These are phyloP conservation scores for Saxidomus purpurata DNA, from an alignment of 1,140 invertebrate species.

Conservation along the genomic window DNA sequence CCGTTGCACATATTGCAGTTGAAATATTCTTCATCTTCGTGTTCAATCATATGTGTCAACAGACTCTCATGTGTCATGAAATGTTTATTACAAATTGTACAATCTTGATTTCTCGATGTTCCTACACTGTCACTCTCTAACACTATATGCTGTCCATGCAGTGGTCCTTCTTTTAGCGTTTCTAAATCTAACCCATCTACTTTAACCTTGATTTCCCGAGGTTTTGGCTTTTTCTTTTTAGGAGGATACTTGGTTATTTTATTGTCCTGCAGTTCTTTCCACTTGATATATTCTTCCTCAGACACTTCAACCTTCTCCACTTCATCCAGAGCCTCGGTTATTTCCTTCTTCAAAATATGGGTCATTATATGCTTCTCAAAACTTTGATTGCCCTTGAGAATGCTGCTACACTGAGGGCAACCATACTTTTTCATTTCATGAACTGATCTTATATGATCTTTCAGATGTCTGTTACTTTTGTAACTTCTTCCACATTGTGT, in stretches of 20 bases:
- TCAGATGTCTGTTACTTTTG: slow-evolving; percentile 44
- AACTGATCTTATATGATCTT: slow-evolving; percentile 46
- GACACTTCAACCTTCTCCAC: not conserved
- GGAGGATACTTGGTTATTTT: not conserved
- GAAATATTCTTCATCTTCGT: not conserved
- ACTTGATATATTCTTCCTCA: not conserved
- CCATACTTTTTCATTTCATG: slow-evolving; percentile 13
- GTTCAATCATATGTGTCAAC: slow-evolving; percentile 21
- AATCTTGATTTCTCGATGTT: slow-evolving; percentile 4
- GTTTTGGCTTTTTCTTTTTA: not conserved
- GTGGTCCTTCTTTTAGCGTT: not conserved
- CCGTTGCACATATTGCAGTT: slow-evolving; percentile 13
- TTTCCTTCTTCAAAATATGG: slow-evolving; percentile 41
- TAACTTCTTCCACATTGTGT: slow-evolving; percentile 3
- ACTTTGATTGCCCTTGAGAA: slow-evolving; percentile 20
- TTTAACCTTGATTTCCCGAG: not conserved
- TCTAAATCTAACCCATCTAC: not conserved
- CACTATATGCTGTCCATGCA: not conserved
- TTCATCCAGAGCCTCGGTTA: not conserved
- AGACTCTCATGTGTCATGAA: slow-evolving; percentile 13
- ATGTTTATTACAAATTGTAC: slow-evolving; percentile 36
- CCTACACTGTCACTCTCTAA: slow-evolving; percentile 10
- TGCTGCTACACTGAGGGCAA: slow-evolving; percentile 6
- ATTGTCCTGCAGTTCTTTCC: not conserved
- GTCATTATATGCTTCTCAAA: slow-evolving; percentile 45